Base-by-base conservation (phyloP, 2,888 invertebrate species). In the Calephelis perditalis region DNA sequence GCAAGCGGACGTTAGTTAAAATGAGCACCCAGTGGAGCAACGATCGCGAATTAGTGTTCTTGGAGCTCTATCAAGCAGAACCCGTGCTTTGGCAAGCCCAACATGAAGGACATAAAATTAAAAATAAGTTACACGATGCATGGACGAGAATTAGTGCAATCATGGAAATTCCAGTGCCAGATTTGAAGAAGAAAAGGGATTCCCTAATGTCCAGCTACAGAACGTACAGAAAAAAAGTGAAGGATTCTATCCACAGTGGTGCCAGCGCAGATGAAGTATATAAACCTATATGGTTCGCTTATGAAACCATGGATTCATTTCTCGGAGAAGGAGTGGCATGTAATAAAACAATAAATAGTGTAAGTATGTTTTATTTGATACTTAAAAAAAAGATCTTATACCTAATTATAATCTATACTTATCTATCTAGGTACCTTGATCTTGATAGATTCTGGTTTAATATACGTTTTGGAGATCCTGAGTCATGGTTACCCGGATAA, bases 81-180 rank as follows among this genome's bases (percentile, higher is more conserved):
- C 60, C 60, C 35, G 52, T 62, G 55, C 58, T 65, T 15, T 65
- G 62, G 61, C 45, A 62, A 44, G 36, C 62, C 9, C 62, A 65
- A 52, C 37, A 63, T 57, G 49, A 52, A 49, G 59, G 59, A 60
- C 58, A 62, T 60, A 64, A 64, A 56, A 60, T 15, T 15, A 15
- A 15, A 15, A 15, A 60, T 58, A 63, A 64, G 56, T 36, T 58
- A 35, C 62, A 65, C 45, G 60, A 65, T 62, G 65, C 65, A 40
- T 65, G 65, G 65, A 62, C 43, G 15, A 59, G 63, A 7, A 63
- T 65, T 46, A 63, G 63, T 60, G 55, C 15, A 12, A 62, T 61
- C n/a, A 46, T 62, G 52, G 45, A 63, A 12, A 66, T 65, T 49
- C 57, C 62, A 36, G 57, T 66, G 8, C 54, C 44, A 12, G 63